These are phyloP conservation scores for Sitodiplosis mosellana DNA, from an alignment of 1,140 invertebrate genomes.

Conservation along the genomic window DNA sequence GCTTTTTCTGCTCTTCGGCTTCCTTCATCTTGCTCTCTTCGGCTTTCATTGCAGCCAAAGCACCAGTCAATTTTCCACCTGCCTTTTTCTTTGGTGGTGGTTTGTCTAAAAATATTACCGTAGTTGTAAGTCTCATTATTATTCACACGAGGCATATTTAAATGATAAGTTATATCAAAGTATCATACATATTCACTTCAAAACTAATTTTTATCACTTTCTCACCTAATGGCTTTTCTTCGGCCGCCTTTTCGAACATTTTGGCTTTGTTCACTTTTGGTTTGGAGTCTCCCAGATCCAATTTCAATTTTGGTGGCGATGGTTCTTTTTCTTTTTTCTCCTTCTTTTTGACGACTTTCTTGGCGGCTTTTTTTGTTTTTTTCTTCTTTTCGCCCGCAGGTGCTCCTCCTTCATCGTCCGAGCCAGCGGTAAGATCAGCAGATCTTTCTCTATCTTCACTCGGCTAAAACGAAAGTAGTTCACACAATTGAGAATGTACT, in stretches of 20 bases:
- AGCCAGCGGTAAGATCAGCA: slow-evolving; percentile 10
- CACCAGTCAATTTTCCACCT: slow-evolving; percentile 22
- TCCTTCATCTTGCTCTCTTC: slow-evolving; percentile 16
- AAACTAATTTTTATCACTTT: too few species aligned
- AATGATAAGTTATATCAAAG: too few species aligned
- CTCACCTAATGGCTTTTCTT: background rate
- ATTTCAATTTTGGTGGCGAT: slow-evolving; percentile 23
- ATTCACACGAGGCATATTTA: too few species aligned
- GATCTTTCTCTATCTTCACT: slow-evolving; percentile 15
- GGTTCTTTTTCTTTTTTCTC: slow-evolving; percentile 14
- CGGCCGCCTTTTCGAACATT: slow-evolving; percentile 15
- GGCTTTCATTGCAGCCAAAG: slow-evolving; percentile 20
- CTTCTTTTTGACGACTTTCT: slow-evolving; percentile 16
- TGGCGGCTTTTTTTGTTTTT: slow-evolving; percentile 19
- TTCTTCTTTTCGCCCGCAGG: slow-evolving; percentile 20
- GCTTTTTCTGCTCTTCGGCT: slow-evolving; percentile 19
- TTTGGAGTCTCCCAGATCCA: slow-evolving; percentile 20
- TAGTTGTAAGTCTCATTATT: too few species aligned
- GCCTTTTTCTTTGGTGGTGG: slow-evolving; percentile 19
- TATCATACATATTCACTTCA: too few species aligned
- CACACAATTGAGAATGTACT: too few species aligned
- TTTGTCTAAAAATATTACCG: background rate
- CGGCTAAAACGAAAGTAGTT: too few species aligned
- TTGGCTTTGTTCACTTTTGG: slow-evolving; percentile 20
- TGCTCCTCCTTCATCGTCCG: slow-evolving; percentile 18